These are phyloP conservation scores for Columba guinea DNA, from an alignment of 2,797 vertebrate genomes.

Conservation along the genomic window DNA sequence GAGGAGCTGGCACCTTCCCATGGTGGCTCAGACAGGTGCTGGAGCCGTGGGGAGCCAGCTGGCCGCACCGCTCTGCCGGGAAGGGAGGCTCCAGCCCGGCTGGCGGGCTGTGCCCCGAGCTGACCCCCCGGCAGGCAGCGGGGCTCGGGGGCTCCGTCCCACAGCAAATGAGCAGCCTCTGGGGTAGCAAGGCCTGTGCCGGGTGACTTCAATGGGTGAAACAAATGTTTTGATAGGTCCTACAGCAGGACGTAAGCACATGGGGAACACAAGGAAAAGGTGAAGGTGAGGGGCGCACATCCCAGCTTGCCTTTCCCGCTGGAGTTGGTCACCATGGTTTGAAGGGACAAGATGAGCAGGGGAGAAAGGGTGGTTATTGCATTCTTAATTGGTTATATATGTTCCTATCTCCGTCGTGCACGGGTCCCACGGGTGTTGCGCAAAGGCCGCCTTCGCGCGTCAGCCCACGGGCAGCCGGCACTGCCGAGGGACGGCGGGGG, in stretches of 20 bases:
- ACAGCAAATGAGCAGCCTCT: accelerated
- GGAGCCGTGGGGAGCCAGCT: not conserved
- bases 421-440: no score
- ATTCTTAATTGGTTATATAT: accelerated
- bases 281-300: accelerated
- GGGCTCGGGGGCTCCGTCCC: accelerated
- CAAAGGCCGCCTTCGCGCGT: no score
- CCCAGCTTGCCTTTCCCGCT: accelerated
- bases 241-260: no score
- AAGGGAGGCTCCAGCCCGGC: accelerated
- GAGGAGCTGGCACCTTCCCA: not conserved
- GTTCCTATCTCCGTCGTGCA: no score
- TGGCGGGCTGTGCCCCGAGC: accelerated
- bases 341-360: no score
- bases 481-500: no score
- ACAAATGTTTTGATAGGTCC: accelerated
- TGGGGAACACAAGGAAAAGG: accelerated
- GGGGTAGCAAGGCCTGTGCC: not conserved
- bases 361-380: not conserved
- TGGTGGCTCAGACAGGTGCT: accelerated
- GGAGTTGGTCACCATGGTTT: accelerated
- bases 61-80: accelerated
- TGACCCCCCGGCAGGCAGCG: accelerated
- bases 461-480: no score
- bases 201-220: accelerated